These are phyloP conservation scores for Ganaspis sp. DNA, from an alignment of 1,140 invertebrate genomes.

Conservation along the genomic window DNA sequence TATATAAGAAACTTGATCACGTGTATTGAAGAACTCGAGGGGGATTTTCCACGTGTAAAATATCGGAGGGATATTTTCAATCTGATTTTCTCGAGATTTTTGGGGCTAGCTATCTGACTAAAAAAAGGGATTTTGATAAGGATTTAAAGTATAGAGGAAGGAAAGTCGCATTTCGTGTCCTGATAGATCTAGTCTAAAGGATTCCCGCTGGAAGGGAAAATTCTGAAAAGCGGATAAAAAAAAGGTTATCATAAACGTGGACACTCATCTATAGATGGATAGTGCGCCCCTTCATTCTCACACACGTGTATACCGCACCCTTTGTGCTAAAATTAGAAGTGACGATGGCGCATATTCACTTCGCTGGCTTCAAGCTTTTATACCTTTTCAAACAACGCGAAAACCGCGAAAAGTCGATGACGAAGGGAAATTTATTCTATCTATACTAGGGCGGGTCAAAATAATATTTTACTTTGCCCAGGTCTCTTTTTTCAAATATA, in stretches of 20 bases:
- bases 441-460: background rate
- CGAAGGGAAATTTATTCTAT: conserved; percentile 15
- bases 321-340: conserved; percentile 72
- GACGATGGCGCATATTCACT: conserved; percentile 68
- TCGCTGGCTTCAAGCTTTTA: conserved; percentile 63
- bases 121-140: conserved; percentile 4
- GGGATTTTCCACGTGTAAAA: background rate
- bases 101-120: background rate
- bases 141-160: background rate
- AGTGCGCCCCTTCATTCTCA: conserved; percentile 11
- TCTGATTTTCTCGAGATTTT: conserved; percentile 14
- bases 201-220: background rate
- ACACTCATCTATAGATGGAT: background rate
- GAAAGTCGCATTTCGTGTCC: background rate
- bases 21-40: background rate
- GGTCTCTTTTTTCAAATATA: no score
- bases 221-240: background rate
- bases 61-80: background rate
- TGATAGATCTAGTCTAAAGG: background rate
- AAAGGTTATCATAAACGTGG: background rate
- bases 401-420: conserved; percentile 28
- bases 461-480: no score
- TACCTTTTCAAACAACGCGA: conserved; percentile 4
- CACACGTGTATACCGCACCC: conserved; percentile 53
- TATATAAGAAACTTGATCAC: conserved; percentile 9